Evolutionary conservation across 2,888 invertebrate genomes (phyloP).

Genomic region (Colletes collaris): DNA sequence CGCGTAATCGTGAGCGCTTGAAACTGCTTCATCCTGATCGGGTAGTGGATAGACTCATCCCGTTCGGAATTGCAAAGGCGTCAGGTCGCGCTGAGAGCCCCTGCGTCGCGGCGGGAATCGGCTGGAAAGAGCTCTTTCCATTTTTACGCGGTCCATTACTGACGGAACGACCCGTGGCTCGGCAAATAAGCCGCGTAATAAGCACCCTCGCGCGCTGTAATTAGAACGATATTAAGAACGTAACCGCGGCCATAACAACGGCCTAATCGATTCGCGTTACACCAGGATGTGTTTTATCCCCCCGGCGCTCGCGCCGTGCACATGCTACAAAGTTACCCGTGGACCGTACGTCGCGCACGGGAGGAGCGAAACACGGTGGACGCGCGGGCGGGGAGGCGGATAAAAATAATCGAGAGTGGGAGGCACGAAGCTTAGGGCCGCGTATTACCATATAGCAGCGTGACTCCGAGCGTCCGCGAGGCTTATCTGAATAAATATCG

Average conservation of each 20-base stretch:
- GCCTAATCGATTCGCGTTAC: constrained; percentile 21
- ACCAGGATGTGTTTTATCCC: constrained; percentile 1
- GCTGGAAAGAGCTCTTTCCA: constrained; percentile 12
- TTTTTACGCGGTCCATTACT: constrained; percentile 32
- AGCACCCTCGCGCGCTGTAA: constrained; percentile 26
- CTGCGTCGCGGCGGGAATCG: neutral
- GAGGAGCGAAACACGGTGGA: neutral
- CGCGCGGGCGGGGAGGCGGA: constrained; percentile 22
- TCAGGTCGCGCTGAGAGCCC: constrained; percentile 1
- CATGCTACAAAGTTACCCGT: constrained; percentile 32
- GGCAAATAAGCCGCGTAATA: constrained; percentile 29
- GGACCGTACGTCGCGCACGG: neutral
- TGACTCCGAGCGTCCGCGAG: constrained; percentile 78
- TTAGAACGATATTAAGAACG: constrained; percentile 28
- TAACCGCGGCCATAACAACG: constrained; percentile 22
- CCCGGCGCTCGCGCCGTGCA: neutral
- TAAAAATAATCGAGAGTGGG: constrained; percentile 58
- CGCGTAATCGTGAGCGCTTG: too few species aligned
- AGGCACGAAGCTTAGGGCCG: constrained; percentile 46
- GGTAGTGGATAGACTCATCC: too few species aligned
- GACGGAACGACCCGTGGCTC: constrained; percentile 18
- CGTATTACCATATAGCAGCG: constrained; percentile 81
- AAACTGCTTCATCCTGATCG: too few species aligned
- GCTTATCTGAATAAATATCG: constrained; percentile 83
- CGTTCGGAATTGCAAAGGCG: too few species aligned